These are phyloP conservation scores for Pedionomus torquatus DNA, from an alignment of 2,113 vertebrate species.

Conservation along the genomic window DNA sequence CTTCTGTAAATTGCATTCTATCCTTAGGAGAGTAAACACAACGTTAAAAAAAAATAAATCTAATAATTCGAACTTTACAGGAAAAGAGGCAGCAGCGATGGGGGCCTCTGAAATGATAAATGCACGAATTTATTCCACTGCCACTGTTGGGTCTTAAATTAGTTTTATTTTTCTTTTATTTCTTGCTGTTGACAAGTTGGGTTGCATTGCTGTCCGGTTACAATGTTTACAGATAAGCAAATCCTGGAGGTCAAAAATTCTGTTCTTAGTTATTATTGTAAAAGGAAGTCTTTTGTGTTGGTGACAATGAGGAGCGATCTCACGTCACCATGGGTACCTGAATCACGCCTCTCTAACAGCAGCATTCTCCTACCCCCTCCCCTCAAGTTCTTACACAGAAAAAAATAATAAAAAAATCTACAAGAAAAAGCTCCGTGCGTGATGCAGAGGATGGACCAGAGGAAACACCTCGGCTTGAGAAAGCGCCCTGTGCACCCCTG, in stretches of 20 bases:
- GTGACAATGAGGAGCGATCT: neutral
- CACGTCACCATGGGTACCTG: conserved; percentile 14
- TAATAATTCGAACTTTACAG: conserved; percentile 42
- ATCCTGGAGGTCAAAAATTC: conserved; percentile 31
- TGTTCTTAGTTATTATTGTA: conserved; percentile 11
- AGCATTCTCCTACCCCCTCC: neutral
- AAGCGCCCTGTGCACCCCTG: rapidly evolving
- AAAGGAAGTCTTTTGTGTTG: neutral
- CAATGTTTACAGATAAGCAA: conserved; percentile 44
- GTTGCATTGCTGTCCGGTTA: neutral
- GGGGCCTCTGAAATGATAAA: conserved; percentile 57
- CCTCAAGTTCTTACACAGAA: neutral
- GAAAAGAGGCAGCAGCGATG: neutral
- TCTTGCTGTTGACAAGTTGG: conserved; percentile 39
- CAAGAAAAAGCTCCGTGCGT: neutral
- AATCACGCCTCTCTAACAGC: neutral
- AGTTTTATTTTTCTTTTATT: conserved; percentile 50
- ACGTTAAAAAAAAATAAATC: neutral
- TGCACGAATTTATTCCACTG: conserved; percentile 39
- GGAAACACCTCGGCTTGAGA: neutral
- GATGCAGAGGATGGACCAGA: neutral
- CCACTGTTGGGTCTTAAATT: conserved; percentile 38
- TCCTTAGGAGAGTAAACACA: conserved; percentile 57
- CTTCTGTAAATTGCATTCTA: conserved; percentile 33
- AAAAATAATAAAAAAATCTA: neutral